These are phyloP conservation scores for Macrocentrus cingulum DNA, from an alignment of 1,140 invertebrate genomes.

Conservation along the genomic window DNA sequence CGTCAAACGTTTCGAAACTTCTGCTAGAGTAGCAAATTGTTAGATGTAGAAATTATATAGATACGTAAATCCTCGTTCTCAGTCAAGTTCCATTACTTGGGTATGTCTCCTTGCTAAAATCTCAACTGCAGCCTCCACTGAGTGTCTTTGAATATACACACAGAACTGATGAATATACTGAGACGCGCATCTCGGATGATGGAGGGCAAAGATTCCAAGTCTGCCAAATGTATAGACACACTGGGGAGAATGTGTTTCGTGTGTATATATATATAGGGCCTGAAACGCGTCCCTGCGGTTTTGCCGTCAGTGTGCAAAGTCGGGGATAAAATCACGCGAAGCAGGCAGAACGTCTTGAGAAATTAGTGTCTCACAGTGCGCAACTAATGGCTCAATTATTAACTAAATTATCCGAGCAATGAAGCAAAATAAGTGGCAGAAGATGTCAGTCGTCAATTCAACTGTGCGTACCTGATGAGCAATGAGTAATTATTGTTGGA, in stretches of 20 bases:
- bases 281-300: background rate
- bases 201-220: conserved; percentile 1
- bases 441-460: too few relatives aligned
- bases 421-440: too few relatives aligned
- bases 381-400: too few relatives aligned
- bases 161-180: background rate
- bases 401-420: too few relatives aligned
- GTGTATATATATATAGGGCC: background rate
- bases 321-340: conserved; percentile 3
- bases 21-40: too few relatives aligned
- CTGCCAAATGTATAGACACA: conserved; percentile 14
- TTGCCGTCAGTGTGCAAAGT: background rate
- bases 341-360: background rate
- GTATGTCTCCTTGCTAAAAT: too few relatives aligned
- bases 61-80: background rate
- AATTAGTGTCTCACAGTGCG: background rate
- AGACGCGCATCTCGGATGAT: background rate
- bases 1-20: too few relatives aligned
- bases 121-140: too few relatives aligned
- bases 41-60: too few relatives aligned
- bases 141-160: background rate
- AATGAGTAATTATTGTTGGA: conserved; percentile 11
- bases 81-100: background rate
- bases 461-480: too few relatives aligned
- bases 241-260: conserved; percentile 3